Base-by-base conservation (phyloP, 1,140 invertebrate species). In the Phenacoccus solenopsis region DNA sequence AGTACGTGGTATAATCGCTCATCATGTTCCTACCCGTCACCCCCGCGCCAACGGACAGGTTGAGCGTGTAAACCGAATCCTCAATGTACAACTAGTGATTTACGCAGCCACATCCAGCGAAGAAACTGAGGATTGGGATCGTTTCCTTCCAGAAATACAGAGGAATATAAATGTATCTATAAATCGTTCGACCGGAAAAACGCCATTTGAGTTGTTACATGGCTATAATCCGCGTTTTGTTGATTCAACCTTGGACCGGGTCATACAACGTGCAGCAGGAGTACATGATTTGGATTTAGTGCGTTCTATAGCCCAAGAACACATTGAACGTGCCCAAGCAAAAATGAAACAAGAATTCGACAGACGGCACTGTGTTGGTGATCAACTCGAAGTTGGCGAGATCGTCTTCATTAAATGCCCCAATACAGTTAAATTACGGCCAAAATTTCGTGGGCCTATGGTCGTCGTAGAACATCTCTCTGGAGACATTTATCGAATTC, bases 391-490 rank as follows among this genome's bases (percentile, higher is more conserved):
- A 2, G 13, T 67, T 20, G 61, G 61, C 0, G 61, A 70, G 21
- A 35, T 70, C 10, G 30, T 70, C 21, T 70, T 25, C 5, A 5
- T 67, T 5, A 20, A 59, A 27, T 25, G 22, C 3, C 61, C 61
- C 1, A 21, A 24, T 1, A 20, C 70, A 20, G 38, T 59, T 1
- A 70, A 70, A 5, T 9, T 70, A 0, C 61, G 67, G 22, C 59
- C 59, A 1, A 64, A 49, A 24, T 70, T 25, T 28, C n/a, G 61
- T 61, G 32, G 70, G 24, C 70, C 70, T 7, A 20, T 70, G 30
- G 24, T 70, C 0, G 56, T 70, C 4, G 61, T 24, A 0, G 2
- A 32, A 21, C 13, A 20, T 16, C 7, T 59, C 56, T 4, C 56
- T 59, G 13, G 16, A 5, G 56, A 59, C 20, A 59, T 22, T 5